A percentile compares a stretch with the other conserved stretches of the same genome.
Evolutionary conservation across 1,140 invertebrate genomes (phyloP).

Genomic region (Triops longicaudatus): DNA sequence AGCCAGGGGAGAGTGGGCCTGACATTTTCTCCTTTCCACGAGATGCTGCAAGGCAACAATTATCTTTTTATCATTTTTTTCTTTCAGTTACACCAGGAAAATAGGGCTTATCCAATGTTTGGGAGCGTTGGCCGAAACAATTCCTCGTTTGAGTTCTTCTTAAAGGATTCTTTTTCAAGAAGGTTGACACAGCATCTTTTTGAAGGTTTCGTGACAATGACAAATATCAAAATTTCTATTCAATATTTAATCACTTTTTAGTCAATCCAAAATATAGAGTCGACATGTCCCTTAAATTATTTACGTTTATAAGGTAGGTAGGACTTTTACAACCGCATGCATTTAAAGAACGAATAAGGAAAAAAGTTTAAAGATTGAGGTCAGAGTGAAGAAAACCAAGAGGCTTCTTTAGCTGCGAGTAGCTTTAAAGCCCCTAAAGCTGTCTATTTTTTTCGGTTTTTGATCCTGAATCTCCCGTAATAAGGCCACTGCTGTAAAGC

Average conservation of each 20-base stretch:
- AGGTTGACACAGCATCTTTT: no score
- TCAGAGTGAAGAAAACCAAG: not conserved
- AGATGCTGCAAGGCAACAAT: not conserved
- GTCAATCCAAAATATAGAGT: no score
- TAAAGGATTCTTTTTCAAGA: no score
- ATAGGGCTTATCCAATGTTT: not conserved
- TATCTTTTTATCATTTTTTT: not conserved
- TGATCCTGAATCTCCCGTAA: not conserved
- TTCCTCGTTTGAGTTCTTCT: not conserved
- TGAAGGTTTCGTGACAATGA: no score
- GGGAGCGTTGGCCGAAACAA: not conserved
- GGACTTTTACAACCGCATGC: not conserved
- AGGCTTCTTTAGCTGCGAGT: not conserved
- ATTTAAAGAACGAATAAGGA: not conserved
- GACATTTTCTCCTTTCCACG: not conserved
- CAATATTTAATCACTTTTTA: no score
- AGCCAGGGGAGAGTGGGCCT: not conserved
- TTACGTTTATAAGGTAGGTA: no score
- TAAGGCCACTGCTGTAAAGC: not conserved
- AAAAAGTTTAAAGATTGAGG: conserved; percentile 1
- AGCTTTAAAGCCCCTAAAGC: conserved; percentile 5
- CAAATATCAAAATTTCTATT: no score
- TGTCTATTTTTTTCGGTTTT: not conserved
- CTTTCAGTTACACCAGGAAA: not conserved
- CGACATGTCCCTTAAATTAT: no score